Conservation (phyloP, 2,113 vertebrate genomes). For the Perognathus longimembris region DNA sequence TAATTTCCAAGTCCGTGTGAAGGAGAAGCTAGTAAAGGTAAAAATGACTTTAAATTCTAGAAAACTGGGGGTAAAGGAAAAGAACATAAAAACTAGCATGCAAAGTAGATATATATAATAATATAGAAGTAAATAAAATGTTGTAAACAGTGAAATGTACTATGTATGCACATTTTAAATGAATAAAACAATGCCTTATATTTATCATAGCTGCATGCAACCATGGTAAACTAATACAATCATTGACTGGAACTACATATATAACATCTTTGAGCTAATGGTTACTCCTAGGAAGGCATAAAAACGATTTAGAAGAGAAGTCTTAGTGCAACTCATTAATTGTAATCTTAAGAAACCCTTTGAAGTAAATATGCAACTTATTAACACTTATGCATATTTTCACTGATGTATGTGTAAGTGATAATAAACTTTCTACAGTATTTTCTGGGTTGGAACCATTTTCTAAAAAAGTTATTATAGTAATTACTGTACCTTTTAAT, state of each 20-base stretch:
- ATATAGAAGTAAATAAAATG: neutral
- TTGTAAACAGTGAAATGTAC: neutral
- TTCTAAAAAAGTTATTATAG: too few species aligned
- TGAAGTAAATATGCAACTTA: constrained; percentile 13
- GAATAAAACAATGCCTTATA: constrained; percentile 11
- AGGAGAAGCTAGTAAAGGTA: neutral
- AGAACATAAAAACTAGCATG: neutral
- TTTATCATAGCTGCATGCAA: neutral
- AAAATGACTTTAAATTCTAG: neutral
- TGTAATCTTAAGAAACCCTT: constrained; percentile 45
- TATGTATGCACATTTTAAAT: neutral
- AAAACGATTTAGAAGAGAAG: neutral
- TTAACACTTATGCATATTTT: constrained; percentile 43
- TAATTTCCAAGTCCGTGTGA: neutral
- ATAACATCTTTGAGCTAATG: neutral
- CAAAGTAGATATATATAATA: neutral
- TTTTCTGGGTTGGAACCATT: constrained; percentile 14
- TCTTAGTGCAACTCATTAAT: constrained; percentile 11
- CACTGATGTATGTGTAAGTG: neutral
- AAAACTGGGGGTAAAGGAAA: neutral
- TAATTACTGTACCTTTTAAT: too few species aligned
- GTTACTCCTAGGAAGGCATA: neutral
- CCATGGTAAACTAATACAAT: constrained; percentile 13
- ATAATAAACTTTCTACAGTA: neutral
- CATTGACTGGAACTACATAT: neutral